Evolutionary conservation across 2,797 vertebrate genomes (phyloP).

Genomic region (Cossypha polioptera): DNA sequence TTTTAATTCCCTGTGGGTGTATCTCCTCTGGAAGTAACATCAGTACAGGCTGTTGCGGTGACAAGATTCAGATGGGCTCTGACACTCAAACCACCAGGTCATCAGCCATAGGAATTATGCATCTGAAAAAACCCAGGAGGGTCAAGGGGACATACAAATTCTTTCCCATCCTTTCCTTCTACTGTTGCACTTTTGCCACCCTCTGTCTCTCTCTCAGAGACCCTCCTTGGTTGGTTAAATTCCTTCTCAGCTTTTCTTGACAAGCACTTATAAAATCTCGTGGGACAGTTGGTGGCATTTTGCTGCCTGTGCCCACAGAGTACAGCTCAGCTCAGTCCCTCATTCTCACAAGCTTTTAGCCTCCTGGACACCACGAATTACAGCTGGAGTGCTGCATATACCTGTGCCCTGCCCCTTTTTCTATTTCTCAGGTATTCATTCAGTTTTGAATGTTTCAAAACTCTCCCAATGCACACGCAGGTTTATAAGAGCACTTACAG

Average conservation of each 20-base stretch:
- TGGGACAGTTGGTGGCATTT: neutral
- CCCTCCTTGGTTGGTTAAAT: neutral
- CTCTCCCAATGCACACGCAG: accelerated
- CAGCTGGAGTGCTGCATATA: neutral
- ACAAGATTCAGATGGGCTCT: neutral
- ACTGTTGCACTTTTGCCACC: neutral
- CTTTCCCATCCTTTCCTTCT: neutral
- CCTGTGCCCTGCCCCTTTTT: neutral
- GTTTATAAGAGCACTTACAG: neutral
- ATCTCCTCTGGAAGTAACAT: neutral
- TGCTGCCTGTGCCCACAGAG: neutral
- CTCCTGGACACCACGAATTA: neutral
- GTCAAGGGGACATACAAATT: neutral
- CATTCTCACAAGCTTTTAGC: neutral
- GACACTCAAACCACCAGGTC: neutral
- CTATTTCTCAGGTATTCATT: neutral
- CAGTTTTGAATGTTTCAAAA: neutral
- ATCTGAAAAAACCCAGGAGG: neutral
- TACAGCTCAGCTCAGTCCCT: accelerated
- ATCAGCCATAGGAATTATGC: neutral
- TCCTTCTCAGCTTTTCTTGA: neutral
- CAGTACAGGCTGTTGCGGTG: neutral
- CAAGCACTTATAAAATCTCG: neutral
- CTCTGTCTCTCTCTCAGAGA: neutral
- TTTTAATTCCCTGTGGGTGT: neutral